These are phyloP conservation scores for Melipona bicolor DNA, from an alignment of 2,888 invertebrate species.

Conservation along the genomic window DNA sequence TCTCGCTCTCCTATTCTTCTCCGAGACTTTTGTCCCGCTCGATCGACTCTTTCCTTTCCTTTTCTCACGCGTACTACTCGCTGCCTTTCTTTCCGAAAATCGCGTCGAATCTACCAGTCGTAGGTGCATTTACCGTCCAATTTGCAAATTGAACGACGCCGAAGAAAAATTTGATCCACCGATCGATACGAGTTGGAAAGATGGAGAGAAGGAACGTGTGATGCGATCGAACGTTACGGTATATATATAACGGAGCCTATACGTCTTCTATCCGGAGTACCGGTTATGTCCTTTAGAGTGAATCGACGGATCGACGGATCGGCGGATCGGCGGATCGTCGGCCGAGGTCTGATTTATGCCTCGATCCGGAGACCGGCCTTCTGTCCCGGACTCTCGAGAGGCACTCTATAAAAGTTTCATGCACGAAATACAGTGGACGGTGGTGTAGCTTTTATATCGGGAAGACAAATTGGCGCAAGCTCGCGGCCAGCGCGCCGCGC, in stretches of 20 bases:
- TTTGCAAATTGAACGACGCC: too few species aligned
- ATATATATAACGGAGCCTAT: slow-evolving; percentile 25
- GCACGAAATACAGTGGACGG: slow-evolving; percentile 62
- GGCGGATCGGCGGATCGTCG: slow-evolving; percentile 27
- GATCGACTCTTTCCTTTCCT: too few species aligned
- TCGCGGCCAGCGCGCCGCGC: not conserved
- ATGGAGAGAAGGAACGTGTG: not conserved
- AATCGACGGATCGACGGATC: slow-evolving; percentile 50
- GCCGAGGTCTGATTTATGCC: not conserved
- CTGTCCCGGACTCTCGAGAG: slow-evolving; percentile 40
- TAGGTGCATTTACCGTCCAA: too few species aligned
- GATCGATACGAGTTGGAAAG: too few species aligned
- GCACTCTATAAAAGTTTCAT: slow-evolving; percentile 72
- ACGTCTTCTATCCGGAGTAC: slow-evolving; percentile 43
- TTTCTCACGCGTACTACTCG: too few species aligned
- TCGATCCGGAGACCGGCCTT: slow-evolving; percentile 29
- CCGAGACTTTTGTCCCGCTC: not conserved
- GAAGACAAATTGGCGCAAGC: slow-evolving; percentile 66
- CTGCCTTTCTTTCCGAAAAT: too few species aligned
- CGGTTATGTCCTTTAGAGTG: slow-evolving; percentile 69
- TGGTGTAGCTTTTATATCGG: slow-evolving; percentile 54
- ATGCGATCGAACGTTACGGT: slow-evolving; percentile 10
- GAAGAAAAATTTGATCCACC: too few species aligned
- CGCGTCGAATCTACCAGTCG: too few species aligned
- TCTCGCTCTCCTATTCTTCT: slow-evolving; percentile 20